A percentile compares a stretch with the other conserved stretches of the same genome.
Conservation (phyloP, 2,888 invertebrate genomes). For the Sepioteuthis lessoniana region DNA sequence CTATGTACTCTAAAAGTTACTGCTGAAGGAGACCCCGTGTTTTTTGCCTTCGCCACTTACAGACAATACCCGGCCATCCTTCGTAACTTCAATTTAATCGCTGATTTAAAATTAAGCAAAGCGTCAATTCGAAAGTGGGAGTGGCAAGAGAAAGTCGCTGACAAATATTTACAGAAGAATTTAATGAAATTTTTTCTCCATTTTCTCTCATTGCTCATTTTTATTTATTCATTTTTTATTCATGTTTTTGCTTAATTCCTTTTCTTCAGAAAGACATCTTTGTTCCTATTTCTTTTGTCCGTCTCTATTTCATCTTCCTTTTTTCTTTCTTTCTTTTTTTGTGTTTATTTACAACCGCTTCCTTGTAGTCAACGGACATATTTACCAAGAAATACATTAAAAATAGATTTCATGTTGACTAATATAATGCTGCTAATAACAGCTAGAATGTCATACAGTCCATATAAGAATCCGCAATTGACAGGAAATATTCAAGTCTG, state of each 20-base stretch:
- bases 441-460: too few species aligned
- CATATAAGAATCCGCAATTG: too few species aligned
- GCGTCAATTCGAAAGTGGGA: not conserved
- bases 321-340: not conserved
- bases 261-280: too few species aligned
- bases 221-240: not conserved
- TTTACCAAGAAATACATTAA: not conserved
- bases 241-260: too few species aligned
- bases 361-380: not conserved
- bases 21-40: not conserved
- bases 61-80: not conserved
- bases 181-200: not conserved
- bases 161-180: not conserved
- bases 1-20: not conserved
- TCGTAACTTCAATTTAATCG: constrained; percentile 3
- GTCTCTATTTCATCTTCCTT: not conserved
- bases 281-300: not conserved
- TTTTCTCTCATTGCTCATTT: not conserved
- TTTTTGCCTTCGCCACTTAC: not conserved
- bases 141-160: not conserved
- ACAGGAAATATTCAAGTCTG: too few species aligned
- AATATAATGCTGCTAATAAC: too few species aligned
- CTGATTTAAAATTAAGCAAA: not conserved
- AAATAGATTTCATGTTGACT: too few species aligned
- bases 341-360: not conserved